Conservation (phyloP, 2,888 invertebrate genomes). For the Micropterix aruncella region DNA sequence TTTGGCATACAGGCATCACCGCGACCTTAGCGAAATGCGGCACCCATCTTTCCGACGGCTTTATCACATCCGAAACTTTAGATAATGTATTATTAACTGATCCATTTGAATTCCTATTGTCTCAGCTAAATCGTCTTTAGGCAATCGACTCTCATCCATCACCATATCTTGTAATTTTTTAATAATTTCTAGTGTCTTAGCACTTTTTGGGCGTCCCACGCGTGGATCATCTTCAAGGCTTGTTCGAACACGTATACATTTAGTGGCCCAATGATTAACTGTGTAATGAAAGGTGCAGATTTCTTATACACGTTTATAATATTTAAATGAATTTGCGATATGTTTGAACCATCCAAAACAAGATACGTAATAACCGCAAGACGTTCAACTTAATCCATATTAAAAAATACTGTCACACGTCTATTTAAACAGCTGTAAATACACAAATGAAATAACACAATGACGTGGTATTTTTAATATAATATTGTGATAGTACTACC, state of each 20-base stretch:
- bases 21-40: no score
- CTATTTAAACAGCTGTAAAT: neutral
- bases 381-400: neutral
- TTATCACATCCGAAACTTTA: neutral
- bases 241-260: neutral
- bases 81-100: neutral
- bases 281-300: neutral
- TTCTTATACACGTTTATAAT: neutral
- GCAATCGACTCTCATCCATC: neutral
- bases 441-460: neutral
- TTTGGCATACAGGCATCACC: no score
- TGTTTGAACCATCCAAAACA: no score
- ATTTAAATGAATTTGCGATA: neutral
- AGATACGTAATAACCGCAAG: neutral
- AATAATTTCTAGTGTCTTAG: neutral
- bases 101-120: neutral
- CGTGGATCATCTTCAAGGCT: neutral
- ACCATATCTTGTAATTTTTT: neutral
- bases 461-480: no score
- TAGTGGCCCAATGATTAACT: neutral
- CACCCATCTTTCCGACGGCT: neutral
- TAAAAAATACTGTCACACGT: neutral
- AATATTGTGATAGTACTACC: no score
- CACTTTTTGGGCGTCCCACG: neutral
- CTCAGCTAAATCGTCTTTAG: neutral